A percentile compares a stretch with the other conserved stretches of the same genome.
Conservation (phyloP, 2,113 vertebrate genomes). For the Phasianus colchicus region DNA sequence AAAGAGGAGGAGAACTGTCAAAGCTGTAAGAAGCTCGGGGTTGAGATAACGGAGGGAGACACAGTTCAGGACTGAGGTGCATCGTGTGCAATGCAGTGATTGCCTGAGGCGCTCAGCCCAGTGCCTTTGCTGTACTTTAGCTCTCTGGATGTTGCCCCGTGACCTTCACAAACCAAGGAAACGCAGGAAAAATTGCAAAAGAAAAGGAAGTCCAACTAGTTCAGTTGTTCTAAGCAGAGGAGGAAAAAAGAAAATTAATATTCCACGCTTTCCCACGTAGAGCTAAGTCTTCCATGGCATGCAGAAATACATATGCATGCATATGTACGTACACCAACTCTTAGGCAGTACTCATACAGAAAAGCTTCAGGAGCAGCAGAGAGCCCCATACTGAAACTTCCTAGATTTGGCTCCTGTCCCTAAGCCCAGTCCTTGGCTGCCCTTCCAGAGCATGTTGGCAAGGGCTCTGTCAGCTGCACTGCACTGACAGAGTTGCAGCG, state of each 20-base stretch:
- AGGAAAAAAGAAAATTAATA: background rate
- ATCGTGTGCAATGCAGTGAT: background rate
- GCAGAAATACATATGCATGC: background rate
- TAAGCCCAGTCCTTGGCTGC: background rate
- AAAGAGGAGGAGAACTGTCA: conserved; percentile 2
- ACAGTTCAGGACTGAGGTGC: background rate
- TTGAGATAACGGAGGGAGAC: background rate
- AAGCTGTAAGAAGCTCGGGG: background rate
- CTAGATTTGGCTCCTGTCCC: background rate
- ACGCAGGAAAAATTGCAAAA: background rate
- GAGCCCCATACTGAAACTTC: background rate
- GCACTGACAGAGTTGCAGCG: accelerated
- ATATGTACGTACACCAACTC: accelerated
- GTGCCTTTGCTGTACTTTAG: background rate
- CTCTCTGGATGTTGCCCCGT: background rate
- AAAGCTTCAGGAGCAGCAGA: background rate
- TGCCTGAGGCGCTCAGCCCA: background rate
- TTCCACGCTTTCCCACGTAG: background rate
- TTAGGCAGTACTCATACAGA: background rate
- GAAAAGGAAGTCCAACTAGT: background rate
- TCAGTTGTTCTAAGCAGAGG: background rate
- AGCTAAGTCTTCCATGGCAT: background rate
- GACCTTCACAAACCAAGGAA: background rate
- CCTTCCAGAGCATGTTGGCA: background rate
- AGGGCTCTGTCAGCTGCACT: background rate